Evolutionary conservation across 1,140 invertebrate genomes (phyloP), one percentile per base, ranked within the genome.

Genomic region (Condylostylus longicornis): DNA sequence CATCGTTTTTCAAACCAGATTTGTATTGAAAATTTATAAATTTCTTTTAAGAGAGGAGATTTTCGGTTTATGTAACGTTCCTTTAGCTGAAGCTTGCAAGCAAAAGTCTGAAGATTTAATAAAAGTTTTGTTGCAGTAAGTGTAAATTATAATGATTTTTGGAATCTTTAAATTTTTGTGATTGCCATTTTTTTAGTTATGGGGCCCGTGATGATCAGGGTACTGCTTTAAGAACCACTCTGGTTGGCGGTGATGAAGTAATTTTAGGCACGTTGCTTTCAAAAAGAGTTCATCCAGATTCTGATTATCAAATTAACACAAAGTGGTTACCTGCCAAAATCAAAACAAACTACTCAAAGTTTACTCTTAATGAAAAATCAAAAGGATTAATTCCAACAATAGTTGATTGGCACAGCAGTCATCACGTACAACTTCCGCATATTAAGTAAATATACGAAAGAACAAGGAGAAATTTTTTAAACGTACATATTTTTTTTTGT

Each of bases 351-450:
- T 21, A 81, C 79, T 1, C 82, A 82, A 54, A 78, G 77, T 43
- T 72, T 79, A 5, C 70, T 53, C 90, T 91, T 5, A 79, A 79
- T 34, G 75, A n/a, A n/a, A n/a, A n/a, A n/a, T n/a, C n/a, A n/a
- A n/a, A n/a, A n/a, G n/a, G n/a, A n/a, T n/a, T n/a, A n/a, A 71
- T 25, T 17, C 72, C 91, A 1, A 88, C 91, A 1, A 90, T 91
- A 72, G 74, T 98, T 4, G 88, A 93, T 61, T 98, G 94, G 94
- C 82, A 96, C 45, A 75, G 82, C 47, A 77, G 88, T 45, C 72
- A 76, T 34, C 57, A 53, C 77, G 77, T 54, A 6, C 69, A 74
- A 43, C 55, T 83, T 21, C 64, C 69, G 46, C 64, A 76, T 54
- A 73, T 85, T 17, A 66, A 71, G 21, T 52, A 35, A 37, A 39